Base-by-base conservation (phyloP, 1,140 invertebrate genomes). In the Drosophila navojoa region DNA sequence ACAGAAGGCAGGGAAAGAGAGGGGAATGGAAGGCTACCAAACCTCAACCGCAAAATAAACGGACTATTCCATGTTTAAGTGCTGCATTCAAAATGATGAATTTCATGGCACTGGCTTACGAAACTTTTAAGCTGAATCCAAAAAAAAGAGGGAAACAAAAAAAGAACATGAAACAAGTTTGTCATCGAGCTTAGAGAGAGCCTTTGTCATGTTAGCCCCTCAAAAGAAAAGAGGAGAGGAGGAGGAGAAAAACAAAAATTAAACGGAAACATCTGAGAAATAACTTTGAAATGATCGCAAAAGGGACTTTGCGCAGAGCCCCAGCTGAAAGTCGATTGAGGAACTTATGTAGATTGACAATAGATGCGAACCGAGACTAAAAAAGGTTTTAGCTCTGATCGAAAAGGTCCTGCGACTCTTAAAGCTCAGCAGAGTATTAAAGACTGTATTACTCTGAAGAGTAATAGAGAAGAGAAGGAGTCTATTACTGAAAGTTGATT, bases 81-180 rank as follows among this genome's bases (percentile, higher is more conserved):
- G 70, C 63, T 47, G 70, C 70, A 60, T 72, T 72, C 63, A 72
- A 60, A 67, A 72, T 58, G 70, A 72, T 72, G 49, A 68, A 72
- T 72, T 59, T 44, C 55, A 27, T 52, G 44, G 22, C 16, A 10
- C 27, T 27, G 27, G 45, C 22, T 59, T 40, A 44, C 29, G 35
- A 61, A 62, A 62, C 49, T 70, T 70, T 55, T 38, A 38, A 53
- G 49, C 55, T 19, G 3, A 32, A 47, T 29, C 58, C 27, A 49
- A 59, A 60, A 45, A 45, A 16, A 45, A 15, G 1, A 45, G 16
- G 16, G 16, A 16, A 44, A 44, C 16, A 15, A 44, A 45, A 45
- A 45, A 16, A 16, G 16, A 49, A 47, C 58, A 35, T 19, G 15
- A 19, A 61, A 35, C 19, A 49, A 35, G 13, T 49, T 54, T 54